Evolutionary conservation across 2,113 vertebrate species (phyloP).

Genomic region (Ranitomeya imitator): DNA sequence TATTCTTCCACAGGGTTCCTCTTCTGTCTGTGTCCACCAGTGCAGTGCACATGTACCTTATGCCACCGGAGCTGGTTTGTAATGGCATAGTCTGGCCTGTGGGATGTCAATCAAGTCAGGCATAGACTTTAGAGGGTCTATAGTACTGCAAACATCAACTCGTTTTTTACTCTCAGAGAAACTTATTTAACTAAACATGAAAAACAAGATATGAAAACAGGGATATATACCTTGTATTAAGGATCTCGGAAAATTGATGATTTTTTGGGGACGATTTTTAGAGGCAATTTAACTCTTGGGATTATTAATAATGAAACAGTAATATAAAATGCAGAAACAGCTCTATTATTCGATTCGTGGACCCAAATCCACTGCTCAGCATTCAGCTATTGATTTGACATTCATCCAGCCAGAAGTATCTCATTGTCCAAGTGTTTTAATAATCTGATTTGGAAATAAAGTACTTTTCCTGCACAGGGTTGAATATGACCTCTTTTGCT

Average conservation of each 20-base stretch:
- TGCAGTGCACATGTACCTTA: no score
- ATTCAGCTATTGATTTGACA: conserved; percentile 63
- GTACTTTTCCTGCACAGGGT: conserved; percentile 54
- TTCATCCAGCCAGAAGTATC: conserved; percentile 58
- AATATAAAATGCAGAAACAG: conserved; percentile 18
- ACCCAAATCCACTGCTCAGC: conserved; percentile 25
- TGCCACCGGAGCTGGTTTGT: no score
- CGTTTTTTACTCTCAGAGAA: no score
- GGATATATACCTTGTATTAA: neutral
- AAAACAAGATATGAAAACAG: neutral
- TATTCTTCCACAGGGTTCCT: no score
- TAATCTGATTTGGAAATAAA: conserved; percentile 62
- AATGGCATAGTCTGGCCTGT: no score
- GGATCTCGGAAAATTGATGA: neutral
- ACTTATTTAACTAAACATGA: no score
- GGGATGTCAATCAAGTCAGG: no score
- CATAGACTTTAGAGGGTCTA: no score
- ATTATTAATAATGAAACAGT: conserved; percentile 49
- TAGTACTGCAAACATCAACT: no score
- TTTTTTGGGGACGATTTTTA: neutral
- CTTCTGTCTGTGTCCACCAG: no score
- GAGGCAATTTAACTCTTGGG: neutral
- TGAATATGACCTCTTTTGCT: conserved; percentile 34
- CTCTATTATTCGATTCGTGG: conserved; percentile 58
- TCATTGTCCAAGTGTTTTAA: conserved; percentile 60